These are phyloP conservation scores for Lysiphlebus fabarum DNA, from an alignment of 1,140 invertebrate species.

Conservation along the genomic window DNA sequence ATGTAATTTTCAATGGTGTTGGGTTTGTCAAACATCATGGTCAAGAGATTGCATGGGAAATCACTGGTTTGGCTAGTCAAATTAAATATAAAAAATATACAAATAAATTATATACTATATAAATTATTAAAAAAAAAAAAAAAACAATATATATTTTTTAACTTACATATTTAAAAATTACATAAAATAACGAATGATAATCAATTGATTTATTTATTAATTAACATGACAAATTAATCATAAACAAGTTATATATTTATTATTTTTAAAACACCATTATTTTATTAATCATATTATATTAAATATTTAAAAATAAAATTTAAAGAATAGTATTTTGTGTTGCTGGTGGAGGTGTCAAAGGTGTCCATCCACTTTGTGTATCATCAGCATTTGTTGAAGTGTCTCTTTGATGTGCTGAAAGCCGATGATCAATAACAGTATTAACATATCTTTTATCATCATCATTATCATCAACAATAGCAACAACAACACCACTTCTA, in stretches of 20 bases:
- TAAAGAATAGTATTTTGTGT: slow-evolving; percentile 51
- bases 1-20: slow-evolving; percentile 83
- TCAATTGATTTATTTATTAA: not conserved
- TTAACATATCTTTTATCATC: slow-evolving; percentile 41
- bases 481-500: no score
- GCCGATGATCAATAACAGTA: slow-evolving; percentile 39
- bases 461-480: slow-evolving; percentile 18
- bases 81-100: no score
- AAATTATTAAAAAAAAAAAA: no score
- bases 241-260: no score
- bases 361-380: slow-evolving; percentile 41
- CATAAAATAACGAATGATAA: no score
- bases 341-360: slow-evolving; percentile 45
- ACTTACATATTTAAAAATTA: no score
- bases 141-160: no score
- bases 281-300: not conserved
- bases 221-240: not conserved
- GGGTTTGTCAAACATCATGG: slow-evolving; percentile 84
- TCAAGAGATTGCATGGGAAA: slow-evolving; percentile 80
- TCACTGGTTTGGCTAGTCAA: slow-evolving; percentile 80
- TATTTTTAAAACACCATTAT: not conserved
- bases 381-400: slow-evolving; percentile 27
- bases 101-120: no score
- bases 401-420: slow-evolving; percentile 36
- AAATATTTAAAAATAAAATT: slow-evolving; percentile 21